Evolutionary conservation across 2,113 vertebrate genomes (phyloP), one percentile per base, ranked within the genome.

Genomic region (Dicerorhinus sumatrensis): DNA sequence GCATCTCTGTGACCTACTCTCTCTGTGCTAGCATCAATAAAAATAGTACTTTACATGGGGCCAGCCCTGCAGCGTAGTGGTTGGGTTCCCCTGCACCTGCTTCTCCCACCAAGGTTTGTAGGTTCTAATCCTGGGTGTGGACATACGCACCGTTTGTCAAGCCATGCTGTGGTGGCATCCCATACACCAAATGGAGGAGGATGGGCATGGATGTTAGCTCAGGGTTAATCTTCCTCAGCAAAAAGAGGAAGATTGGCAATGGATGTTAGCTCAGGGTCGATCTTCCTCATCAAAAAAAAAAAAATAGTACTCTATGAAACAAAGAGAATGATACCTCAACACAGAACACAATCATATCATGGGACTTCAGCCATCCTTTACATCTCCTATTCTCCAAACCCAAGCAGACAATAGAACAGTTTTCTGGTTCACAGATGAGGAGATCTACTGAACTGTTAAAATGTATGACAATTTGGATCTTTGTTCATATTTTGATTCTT

Each of bases 321-420:
- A 76, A 54, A 48, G 21, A 72, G 20, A 82, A 51, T 1, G 16
- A 6, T 1, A 25, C 4, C 27, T 60, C 6, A 73, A 21, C 7
- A 51, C 14, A 62, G 60, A 48, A 39, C 4, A 48, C 3, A 51
- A 82, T 1, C 3, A 6, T 8, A 39, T 31, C 14, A 13, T 8
- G 21, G 5, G 3, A 42, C 1, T 20, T 27, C 6, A n/a, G 29
- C 5, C 29, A 4, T 10, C 1, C 1, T 85, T 48, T 75, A 11
- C 3, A 1, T 27, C 3, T 77, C 11, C 11, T 63, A 8, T 77
- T 58, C 21, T 33, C 20, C 2, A 39, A 79, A 65, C 2, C 5
- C 31, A 36, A 5, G 6, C 23, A 58, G 31, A 33, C 5, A 58
- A 54, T 36, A 65, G 51, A 85, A 54, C 21, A 60, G 2, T 65